These are phyloP conservation scores for Mormyrus lacerda DNA, from an alignment of 2,113 vertebrate species.

Conservation along the genomic window DNA sequence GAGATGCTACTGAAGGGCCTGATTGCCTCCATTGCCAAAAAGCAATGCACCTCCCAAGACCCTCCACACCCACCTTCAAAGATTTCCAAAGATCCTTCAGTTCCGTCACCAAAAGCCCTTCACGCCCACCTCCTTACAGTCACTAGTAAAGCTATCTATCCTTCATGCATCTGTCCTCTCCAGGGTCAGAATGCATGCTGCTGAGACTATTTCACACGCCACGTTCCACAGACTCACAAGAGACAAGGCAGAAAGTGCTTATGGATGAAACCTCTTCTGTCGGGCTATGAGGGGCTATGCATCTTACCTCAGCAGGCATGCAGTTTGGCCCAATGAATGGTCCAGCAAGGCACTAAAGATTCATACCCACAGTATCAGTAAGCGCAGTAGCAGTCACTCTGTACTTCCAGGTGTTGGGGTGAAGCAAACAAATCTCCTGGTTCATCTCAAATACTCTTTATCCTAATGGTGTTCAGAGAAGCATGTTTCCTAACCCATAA, in stretches of 20 bases:
- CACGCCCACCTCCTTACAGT: not conserved
- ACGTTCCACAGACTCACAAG: not conserved
- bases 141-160: not conserved
- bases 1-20: not conserved
- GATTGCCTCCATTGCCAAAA: not conserved
- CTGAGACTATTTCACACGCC: not conserved
- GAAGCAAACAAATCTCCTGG: not conserved
- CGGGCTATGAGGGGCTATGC: not conserved
- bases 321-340: not conserved
- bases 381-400: not conserved
- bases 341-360: not conserved
- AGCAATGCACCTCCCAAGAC: not conserved
- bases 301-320: not conserved
- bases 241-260: not conserved
- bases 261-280: not conserved
- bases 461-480: not conserved
- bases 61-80: not conserved
- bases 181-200: not conserved
- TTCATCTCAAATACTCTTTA: not conserved
- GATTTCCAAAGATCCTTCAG: not conserved
- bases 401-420: not conserved
- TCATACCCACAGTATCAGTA: not conserved
- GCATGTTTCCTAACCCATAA: not conserved
- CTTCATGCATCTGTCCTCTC: not conserved
- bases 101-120: not conserved